Percentiles rank a stretch among this genome's conserved stretches.
Evolutionary conservation across 2,797 vertebrate genomes (phyloP).

Genomic region (Lithobates sylvaticus): DNA sequence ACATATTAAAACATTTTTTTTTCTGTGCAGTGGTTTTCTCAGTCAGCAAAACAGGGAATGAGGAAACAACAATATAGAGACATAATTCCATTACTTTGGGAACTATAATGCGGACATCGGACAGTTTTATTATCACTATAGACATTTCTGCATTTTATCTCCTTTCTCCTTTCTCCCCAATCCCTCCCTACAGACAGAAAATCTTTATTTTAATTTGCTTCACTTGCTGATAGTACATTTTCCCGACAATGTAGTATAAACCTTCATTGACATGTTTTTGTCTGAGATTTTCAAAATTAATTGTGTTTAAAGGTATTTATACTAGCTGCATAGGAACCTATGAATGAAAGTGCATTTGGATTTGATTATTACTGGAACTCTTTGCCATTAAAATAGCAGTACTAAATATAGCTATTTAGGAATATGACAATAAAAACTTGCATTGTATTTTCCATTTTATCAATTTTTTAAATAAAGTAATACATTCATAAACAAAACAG

Average conservation of each 20-base stretch:
- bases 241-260: conserved; percentile 56
- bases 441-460: neutral
- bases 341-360: conserved; percentile 6
- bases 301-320: conserved; percentile 51
- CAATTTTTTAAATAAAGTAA: neutral
- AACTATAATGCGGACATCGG: conserved; percentile 35
- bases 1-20: neutral
- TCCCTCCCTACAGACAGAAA: conserved; percentile 54
- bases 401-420: neutral
- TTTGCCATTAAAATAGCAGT: conserved; percentile 3
- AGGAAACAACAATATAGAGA: conserved; percentile 45
- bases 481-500: neutral
- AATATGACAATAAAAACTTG: neutral
- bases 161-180: conserved; percentile 44
- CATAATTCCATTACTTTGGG: conserved; percentile 52
- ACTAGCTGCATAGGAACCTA: conserved; percentile 10
- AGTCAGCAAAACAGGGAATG: conserved; percentile 28
- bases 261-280: conserved; percentile 51
- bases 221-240: conserved; percentile 59
- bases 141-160: conserved; percentile 56
- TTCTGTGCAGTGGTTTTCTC: neutral
- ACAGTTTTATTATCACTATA: conserved; percentile 51
- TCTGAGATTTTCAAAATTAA: conserved; percentile 46
- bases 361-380: conserved; percentile 41
- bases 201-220: conserved; percentile 62